Evolutionary conservation across 2,113 vertebrate species (phyloP).

Genomic region (Sceloporus tristichus): DNA sequence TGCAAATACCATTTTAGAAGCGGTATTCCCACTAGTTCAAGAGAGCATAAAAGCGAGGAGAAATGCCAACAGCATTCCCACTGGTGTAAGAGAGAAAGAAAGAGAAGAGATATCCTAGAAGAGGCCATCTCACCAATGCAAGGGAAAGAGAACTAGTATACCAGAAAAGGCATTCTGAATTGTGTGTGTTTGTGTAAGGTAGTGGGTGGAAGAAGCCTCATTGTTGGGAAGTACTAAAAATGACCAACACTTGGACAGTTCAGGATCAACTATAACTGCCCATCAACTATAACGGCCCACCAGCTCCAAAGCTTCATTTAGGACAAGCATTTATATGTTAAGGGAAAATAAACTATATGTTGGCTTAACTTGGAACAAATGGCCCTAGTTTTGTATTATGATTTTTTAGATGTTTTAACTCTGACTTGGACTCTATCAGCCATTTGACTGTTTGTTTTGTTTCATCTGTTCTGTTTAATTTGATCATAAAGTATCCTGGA

Average conservation of each 20-base stretch:
- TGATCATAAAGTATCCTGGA: not conserved
- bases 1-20: too few relatives aligned
- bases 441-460: not conserved
- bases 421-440: not conserved
- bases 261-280: too few relatives aligned
- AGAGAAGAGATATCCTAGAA: too few relatives aligned
- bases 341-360: not conserved
- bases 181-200: too few relatives aligned
- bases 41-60: not conserved
- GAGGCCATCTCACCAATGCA: too few relatives aligned
- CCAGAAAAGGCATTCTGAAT: too few relatives aligned
- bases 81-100: too few relatives aligned
- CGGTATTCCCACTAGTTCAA: too few relatives aligned
- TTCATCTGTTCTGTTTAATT: not conserved
- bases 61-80: not conserved
- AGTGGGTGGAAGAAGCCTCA: too few relatives aligned
- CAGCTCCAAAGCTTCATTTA: not conserved
- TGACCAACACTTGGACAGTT: too few relatives aligned
- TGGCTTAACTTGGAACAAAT: not conserved
- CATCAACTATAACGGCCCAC: not conserved
- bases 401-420: not conserved
- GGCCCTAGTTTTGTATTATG: not conserved
- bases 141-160: too few relatives aligned
- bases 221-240: too few relatives aligned
- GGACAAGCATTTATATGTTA: not conserved